These are phyloP conservation scores for Stichopus horrens DNA, from an alignment of 53 echinoderm and acorn worm genomes.

Conservation along the genomic window DNA sequence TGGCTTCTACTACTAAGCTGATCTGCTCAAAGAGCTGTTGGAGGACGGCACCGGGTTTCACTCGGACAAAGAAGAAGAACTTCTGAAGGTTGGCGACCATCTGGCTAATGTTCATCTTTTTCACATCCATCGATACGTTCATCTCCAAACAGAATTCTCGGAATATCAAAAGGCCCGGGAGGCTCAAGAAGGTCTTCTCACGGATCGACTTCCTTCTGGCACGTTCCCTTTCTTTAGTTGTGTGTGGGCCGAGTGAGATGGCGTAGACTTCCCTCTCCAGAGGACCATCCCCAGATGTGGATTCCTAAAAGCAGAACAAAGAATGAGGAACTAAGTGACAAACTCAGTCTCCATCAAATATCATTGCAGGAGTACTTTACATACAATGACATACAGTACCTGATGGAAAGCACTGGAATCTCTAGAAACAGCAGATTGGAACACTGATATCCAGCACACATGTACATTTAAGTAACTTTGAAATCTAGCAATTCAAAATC, in stretches of 20 bases:
- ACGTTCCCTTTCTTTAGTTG: background rate
- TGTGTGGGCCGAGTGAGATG: background rate
- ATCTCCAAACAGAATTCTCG: slow-evolving; percentile 32
- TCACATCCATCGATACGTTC: slow-evolving; percentile 22
- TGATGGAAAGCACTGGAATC: too few relatives aligned
- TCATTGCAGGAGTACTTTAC: too few relatives aligned
- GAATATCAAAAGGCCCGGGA: slow-evolving; percentile 24
- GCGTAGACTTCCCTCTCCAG: background rate
- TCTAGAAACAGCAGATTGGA: too few relatives aligned
- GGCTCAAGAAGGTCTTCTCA: background rate
- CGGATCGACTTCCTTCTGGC: background rate
- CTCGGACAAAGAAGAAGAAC: slow-evolving; percentile 36
- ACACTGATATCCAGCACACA: too few relatives aligned
- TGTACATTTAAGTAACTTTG: too few relatives aligned
- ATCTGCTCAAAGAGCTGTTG: slow-evolving; percentile 39
- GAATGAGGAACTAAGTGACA: background rate
- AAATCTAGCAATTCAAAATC: too few relatives aligned
- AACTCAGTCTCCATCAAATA: too few relatives aligned
- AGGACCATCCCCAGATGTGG: background rate
- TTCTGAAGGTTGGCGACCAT: slow-evolving; percentile 33
- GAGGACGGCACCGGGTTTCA: slow-evolving; percentile 27
- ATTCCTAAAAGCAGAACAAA: background rate
- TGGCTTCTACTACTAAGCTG: slow-evolving; percentile 11
- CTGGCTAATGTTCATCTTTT: slow-evolving; percentile 19
- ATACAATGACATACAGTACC: too few relatives aligned